A percentile compares a stretch with the other conserved stretches of the same genome.
Conservation (phyloP, 2,113 vertebrate genomes). For the Penelope pileata region DNA sequence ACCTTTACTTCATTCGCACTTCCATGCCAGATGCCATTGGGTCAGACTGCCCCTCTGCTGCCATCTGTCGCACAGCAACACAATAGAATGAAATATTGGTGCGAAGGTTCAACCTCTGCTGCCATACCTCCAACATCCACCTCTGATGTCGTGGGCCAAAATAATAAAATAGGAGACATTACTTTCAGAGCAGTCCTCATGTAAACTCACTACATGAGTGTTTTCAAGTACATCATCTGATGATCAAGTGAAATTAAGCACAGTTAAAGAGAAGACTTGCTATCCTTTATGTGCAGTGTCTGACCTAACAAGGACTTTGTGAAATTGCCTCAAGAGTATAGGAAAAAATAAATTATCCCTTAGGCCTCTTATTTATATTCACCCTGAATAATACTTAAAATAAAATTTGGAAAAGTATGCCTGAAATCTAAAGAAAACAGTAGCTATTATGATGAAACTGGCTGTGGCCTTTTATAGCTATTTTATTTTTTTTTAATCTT, state of each 20-base stretch:
- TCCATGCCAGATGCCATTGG: too few species aligned
- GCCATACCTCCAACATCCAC: too few species aligned
- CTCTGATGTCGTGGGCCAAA: too few species aligned
- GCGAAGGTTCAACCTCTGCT: too few species aligned
- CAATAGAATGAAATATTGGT: too few species aligned
- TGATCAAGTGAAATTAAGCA: neutral
- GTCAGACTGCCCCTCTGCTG: too few species aligned
- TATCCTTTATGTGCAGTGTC: neutral
- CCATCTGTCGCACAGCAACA: too few species aligned
- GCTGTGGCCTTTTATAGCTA: conserved; percentile 54
- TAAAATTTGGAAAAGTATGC: conserved; percentile 41
- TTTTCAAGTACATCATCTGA: neutral
- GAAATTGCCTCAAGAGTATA: neutral
- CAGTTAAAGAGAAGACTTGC: neutral
- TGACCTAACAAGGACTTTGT: neutral
- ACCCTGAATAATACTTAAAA: conserved; percentile 52
- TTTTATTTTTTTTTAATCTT: conserved; percentile 37
- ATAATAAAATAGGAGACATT: too few species aligned
- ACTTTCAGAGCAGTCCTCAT: too few species aligned
- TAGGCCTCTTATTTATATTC: conserved; percentile 20
- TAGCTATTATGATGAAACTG: conserved; percentile 57
- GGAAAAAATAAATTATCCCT: neutral
- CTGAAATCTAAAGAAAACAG: conserved; percentile 69
- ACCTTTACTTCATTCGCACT: too few species aligned
- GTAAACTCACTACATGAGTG: neutral